These are phyloP conservation scores for Pitangus sulphuratus DNA, from an alignment of 2,797 vertebrate species.

Conservation along the genomic window DNA sequence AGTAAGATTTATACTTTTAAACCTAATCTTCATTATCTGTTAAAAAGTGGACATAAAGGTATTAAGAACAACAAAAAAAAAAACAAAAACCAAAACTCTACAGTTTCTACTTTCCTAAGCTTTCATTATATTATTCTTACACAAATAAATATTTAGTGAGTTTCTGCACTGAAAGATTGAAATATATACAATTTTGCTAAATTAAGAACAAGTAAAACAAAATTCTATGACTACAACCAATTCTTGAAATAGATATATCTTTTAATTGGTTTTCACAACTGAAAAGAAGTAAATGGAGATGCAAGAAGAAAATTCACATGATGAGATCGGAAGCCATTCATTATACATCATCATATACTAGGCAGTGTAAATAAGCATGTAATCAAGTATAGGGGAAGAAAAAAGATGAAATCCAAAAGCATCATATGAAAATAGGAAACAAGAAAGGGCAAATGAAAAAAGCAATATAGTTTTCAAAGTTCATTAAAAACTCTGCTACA, in stretches of 20 bases:
- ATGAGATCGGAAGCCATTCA: neutral
- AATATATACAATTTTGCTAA: neutral
- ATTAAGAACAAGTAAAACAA: neutral
- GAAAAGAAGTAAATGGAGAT: neutral
- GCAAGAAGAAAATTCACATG: neutral
- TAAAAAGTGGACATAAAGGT: neutral
- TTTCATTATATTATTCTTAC: neutral
- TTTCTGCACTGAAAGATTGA: neutral
- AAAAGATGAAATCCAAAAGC: neutral
- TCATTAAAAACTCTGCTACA: neutral
- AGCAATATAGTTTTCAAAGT: neutral
- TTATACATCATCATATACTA: neutral
- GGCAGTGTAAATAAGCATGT: neutral
- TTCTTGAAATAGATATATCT: neutral
- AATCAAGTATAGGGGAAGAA: neutral
- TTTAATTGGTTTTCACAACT: neutral
- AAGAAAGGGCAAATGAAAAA: neutral
- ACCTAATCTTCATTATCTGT: neutral
- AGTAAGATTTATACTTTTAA: neutral
- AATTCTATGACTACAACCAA: accelerated
- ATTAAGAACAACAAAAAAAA: neutral
- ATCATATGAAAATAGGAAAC: neutral
- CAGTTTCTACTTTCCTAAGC: neutral
- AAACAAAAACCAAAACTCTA: no score
- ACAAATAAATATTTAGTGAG: neutral